phyloP scores from a whole-genome alignment of 2,888 invertebrate genomes.

The Electrophaes corylata region DNA sequence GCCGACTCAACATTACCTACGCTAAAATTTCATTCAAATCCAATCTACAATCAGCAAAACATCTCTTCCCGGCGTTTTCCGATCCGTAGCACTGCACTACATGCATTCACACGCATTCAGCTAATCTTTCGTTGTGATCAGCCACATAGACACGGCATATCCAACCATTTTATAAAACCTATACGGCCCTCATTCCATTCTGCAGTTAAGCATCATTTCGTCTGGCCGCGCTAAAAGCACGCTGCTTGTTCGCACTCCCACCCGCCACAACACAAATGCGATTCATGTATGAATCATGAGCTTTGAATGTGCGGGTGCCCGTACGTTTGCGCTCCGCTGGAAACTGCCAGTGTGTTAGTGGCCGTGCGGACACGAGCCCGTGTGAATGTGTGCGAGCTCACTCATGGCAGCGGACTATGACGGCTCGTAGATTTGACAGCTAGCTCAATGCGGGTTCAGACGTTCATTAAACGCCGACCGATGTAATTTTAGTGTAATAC shows the following conservation, averaged over 20 bases:
- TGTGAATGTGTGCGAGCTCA: constrained; percentile 74
- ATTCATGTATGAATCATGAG: constrained; percentile 74
- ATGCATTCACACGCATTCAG: constrained; percentile 81
- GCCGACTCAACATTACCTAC: not conserved
- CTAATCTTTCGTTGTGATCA: constrained; percentile 81
- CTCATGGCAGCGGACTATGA: constrained; percentile 84
- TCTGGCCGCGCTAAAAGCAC: constrained; percentile 81
- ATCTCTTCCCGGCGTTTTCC: constrained; percentile 66
- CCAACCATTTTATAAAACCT: constrained; percentile 78
- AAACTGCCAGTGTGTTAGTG: constrained; percentile 81
- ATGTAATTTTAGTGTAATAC: constrained; percentile 78
- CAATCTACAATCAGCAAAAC: constrained; percentile 15
- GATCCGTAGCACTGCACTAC: constrained; percentile 70
- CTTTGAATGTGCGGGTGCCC: constrained; percentile 66
- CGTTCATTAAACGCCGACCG: constrained; percentile 80
- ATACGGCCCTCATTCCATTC: constrained; percentile 70
- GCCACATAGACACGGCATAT: constrained; percentile 73
- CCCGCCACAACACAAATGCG: constrained; percentile 75
- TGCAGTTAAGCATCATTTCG: constrained; percentile 80
- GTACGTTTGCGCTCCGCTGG: constrained; percentile 76
- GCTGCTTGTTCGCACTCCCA: constrained; percentile 84
- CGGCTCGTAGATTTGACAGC: constrained; percentile 85
- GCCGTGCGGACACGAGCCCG: constrained; percentile 70
- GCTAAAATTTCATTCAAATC: constrained; percentile 3
- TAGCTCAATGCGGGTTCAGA: constrained; percentile 85